These are phyloP conservation scores for Lampris incognitus DNA, from an alignment of 2,113 vertebrate genomes.

Conservation along the genomic window DNA sequence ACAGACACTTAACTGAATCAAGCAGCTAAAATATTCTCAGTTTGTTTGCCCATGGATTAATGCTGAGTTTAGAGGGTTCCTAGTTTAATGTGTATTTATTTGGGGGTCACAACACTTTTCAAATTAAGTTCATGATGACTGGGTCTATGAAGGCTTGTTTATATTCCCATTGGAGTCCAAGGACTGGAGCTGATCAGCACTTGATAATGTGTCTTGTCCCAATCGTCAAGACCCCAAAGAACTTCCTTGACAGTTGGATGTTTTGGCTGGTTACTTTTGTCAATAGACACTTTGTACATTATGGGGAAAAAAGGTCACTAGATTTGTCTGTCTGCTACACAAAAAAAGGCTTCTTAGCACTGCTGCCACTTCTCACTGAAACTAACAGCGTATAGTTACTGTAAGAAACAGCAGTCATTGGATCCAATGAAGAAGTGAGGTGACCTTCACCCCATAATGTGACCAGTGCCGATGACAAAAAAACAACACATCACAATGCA, in stretches of 20 bases:
- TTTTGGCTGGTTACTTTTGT: no score
- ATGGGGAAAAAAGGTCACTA: no score
- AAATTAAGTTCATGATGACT: no score
- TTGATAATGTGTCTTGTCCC: not conserved
- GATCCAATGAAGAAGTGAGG: no score
- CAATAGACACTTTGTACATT: no score
- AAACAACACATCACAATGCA: not conserved
- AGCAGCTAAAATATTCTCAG: not conserved
- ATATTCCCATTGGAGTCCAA: not conserved
- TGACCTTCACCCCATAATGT: no score
- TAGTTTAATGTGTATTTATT: constrained; percentile 1
- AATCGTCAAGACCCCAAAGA: not conserved
- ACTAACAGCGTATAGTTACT: no score
- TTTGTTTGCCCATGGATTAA: not conserved
- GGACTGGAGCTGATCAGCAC: constrained; percentile 48
- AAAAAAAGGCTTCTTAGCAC: no score
- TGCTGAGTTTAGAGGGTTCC: not conserved
- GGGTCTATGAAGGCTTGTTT: no score
- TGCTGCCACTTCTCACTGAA: no score
- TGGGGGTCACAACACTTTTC: not conserved
- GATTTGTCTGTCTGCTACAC: no score
- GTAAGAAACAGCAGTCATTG: no score
- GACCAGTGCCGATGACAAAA: not conserved
- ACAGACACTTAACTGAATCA: not conserved
- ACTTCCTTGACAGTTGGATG: not conserved